Conservation (phyloP, 1,140 invertebrate species). For the Drosophila nannoptera region DNA sequence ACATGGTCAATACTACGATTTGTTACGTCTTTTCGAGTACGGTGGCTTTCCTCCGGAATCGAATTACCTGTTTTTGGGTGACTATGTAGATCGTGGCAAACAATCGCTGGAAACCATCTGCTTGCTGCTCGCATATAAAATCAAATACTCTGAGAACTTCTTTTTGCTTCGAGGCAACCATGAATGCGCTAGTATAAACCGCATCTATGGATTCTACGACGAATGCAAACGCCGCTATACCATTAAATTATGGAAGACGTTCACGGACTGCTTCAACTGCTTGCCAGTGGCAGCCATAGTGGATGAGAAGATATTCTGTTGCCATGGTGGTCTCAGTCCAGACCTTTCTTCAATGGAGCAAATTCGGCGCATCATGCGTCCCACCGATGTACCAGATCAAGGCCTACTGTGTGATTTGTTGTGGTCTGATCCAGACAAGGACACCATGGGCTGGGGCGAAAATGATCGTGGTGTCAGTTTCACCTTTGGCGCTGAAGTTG, state of each 20-base stretch:
- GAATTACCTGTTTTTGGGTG: slow-evolving; percentile 98
- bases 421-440: slow-evolving; percentile 99
- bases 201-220: slow-evolving; percentile 98
- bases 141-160: slow-evolving; percentile 94
- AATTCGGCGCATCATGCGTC: slow-evolving; percentile 93
- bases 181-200: slow-evolving; percentile 94
- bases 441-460: slow-evolving; percentile 94
- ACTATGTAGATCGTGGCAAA: slow-evolving; percentile 92
- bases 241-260: slow-evolving; percentile 99
- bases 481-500: slow-evolving; percentile 95
- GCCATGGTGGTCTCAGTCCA: slow-evolving; percentile 94
- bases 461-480: slow-evolving; percentile 98
- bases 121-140: slow-evolving; percentile 97
- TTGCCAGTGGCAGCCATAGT: slow-evolving; percentile 97
- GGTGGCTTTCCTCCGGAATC: slow-evolving; percentile 99
- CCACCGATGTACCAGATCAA: slow-evolving; percentile 95
- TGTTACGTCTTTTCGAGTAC: slow-evolving; percentile 98
- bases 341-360: slow-evolving; percentile 95
- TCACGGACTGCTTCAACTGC: slow-evolving; percentile 99
- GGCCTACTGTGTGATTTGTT: slow-evolving; percentile 96
- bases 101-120: slow-evolving; percentile 95
- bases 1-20: slow-evolving; percentile 99
- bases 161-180: slow-evolving; percentile 92
- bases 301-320: slow-evolving; percentile 99
- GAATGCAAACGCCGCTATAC: slow-evolving; percentile 98